A percentile compares a stretch with the other conserved stretches of the same genome.
Evolutionary conservation across 1,140 invertebrate species (phyloP).

Genomic region (Cotesia typhae): DNA sequence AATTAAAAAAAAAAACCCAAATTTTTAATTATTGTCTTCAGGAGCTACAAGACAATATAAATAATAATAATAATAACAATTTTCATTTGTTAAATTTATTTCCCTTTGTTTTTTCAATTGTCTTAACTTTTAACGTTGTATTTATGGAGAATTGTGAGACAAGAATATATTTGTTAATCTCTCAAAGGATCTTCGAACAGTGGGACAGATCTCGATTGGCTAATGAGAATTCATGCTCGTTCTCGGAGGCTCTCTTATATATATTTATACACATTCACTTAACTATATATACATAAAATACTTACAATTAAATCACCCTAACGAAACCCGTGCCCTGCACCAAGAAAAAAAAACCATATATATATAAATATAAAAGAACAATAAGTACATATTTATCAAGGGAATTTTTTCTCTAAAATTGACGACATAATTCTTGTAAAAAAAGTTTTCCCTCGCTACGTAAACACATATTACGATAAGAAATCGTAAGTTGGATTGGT

Average conservation of each 20-base stretch:
- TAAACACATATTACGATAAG: too few species aligned
- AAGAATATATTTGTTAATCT: conserved; percentile 26
- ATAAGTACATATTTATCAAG: too few species aligned
- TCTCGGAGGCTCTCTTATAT: background rate
- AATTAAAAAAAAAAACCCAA: too few species aligned
- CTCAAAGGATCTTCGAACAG: conserved; percentile 35
- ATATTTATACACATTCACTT: background rate
- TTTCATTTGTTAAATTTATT: background rate
- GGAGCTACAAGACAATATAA: too few species aligned
- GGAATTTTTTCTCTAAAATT: too few species aligned
- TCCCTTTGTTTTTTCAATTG: conserved; percentile 1
- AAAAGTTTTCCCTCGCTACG: too few species aligned
- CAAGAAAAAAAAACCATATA: too few species aligned
- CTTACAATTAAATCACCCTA: background rate
- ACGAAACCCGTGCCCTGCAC: too few species aligned
- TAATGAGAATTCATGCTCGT: conserved; percentile 46
- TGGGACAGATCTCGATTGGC: conserved; percentile 41
- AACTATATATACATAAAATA: background rate
- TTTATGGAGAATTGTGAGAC: conserved; percentile 28
- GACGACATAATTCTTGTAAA: too few species aligned
- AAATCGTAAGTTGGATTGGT: too few species aligned
- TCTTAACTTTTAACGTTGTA: conserved; percentile 16
- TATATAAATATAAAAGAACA: too few species aligned
- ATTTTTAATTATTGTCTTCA: too few species aligned
- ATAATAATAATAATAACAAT: background rate